Conservation (phyloP, 1,140 invertebrate genomes). For the Apis dorsata region DNA sequence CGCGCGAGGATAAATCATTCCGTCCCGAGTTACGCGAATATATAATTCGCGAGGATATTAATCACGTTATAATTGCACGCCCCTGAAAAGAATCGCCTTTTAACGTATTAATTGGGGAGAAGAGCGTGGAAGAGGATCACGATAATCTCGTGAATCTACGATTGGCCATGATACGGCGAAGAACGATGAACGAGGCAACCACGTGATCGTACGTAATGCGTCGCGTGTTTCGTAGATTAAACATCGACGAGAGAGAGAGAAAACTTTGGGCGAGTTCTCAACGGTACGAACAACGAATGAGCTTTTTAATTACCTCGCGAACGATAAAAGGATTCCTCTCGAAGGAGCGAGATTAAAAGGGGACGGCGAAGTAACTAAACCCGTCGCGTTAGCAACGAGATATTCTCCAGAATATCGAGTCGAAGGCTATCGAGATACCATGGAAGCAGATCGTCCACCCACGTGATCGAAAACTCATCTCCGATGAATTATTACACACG, state of each 20-base stretch:
- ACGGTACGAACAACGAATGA: not conserved
- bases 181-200: not conserved
- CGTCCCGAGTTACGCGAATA: not conserved
- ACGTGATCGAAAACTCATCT: slow-evolving; percentile 35
- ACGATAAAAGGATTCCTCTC: not conserved
- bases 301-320: not conserved
- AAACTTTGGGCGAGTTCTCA: not conserved
- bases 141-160: not conserved
- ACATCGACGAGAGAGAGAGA: not conserved
- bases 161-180: not conserved
- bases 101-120: not conserved
- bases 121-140: not conserved
- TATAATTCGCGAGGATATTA: slow-evolving; percentile 41
- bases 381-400: not conserved
- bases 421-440: not conserved
- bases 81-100: not conserved
- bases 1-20: slow-evolving; percentile 42
- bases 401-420: not conserved
- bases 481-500: not conserved
- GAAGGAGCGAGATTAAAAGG: not conserved
- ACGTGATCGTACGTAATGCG: slow-evolving; percentile 9
- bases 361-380: not conserved
- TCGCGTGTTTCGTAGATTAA: not conserved
- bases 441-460: not conserved
- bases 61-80: slow-evolving; percentile 42